Evolutionary conservation across 2,888 invertebrate genomes (phyloP).

Genomic region (Plusia festucae): DNA sequence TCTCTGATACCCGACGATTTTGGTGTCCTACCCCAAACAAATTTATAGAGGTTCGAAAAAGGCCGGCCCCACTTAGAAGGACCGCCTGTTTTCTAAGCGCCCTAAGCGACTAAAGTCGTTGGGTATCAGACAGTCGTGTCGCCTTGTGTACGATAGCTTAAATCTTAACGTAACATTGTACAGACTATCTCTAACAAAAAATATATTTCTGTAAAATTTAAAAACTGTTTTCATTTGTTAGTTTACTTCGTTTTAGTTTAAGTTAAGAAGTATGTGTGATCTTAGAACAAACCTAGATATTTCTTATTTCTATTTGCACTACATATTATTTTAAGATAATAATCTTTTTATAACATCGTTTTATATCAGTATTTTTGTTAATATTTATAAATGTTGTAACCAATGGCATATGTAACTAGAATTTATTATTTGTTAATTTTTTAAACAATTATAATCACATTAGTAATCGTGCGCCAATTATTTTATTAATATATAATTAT

Average conservation of each 20-base stretch:
- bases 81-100: too few relatives aligned
- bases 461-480: constrained; percentile 33
- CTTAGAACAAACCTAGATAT: constrained; percentile 54
- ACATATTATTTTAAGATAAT: constrained; percentile 50
- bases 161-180: not conserved
- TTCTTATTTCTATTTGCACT: constrained; percentile 47
- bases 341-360: constrained; percentile 56
- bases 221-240: constrained; percentile 16
- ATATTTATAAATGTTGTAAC: constrained; percentile 63
- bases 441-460: constrained; percentile 56
- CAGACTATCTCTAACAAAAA: not conserved
- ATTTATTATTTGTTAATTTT: constrained; percentile 63
- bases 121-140: too few relatives aligned
- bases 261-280: constrained; percentile 51
- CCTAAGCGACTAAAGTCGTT: too few relatives aligned
- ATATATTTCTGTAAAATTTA: not conserved
- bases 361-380: constrained; percentile 63
- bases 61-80: too few relatives aligned
- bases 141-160: not conserved
- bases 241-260: constrained; percentile 26
- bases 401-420: constrained; percentile 57
- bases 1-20: too few relatives aligned
- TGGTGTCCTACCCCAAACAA: too few relatives aligned
- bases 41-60: too few relatives aligned
- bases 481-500: constrained; percentile 30